phyloP scores from a whole-genome alignment of 2,113 vertebrate genomes.

The Setophaga petechia region DNA sequence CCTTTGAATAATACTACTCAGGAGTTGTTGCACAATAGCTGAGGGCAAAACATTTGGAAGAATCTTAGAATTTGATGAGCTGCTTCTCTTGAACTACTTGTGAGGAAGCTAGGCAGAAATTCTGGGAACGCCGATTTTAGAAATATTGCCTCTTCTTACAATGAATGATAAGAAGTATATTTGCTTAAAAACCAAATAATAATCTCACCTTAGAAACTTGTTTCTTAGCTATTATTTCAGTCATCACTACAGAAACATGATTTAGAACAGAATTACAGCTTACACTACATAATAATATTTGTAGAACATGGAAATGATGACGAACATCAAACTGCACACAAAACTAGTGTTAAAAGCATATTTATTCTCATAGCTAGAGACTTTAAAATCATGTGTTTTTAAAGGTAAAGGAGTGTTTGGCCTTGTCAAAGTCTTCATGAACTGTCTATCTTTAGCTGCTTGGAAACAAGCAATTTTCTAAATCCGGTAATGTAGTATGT shows the following conservation, averaged over 20 bases:
- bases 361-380: background rate
- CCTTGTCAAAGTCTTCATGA: background rate
- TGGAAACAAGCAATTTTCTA: background rate
- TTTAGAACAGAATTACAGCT: background rate
- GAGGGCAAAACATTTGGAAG: background rate
- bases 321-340: background rate
- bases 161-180: background rate
- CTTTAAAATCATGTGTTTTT: background rate
- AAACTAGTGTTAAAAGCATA: background rate
- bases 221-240: background rate
- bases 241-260: background rate
- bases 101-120: background rate
- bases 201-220: background rate
- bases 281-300: background rate
- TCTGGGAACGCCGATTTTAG: background rate
- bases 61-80: background rate
- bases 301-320: rapidly evolving
- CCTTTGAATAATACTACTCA: background rate
- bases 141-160: background rate
- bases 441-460: background rate
- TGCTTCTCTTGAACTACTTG: background rate
- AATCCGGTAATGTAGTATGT: background rate
- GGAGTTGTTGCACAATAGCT: background rate
- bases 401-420: background rate
- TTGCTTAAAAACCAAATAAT: background rate